Evolutionary conservation across 1,140 invertebrate genomes (phyloP), one percentile per base, ranked within the genome.

Genomic region (Bombus waltoni): DNA sequence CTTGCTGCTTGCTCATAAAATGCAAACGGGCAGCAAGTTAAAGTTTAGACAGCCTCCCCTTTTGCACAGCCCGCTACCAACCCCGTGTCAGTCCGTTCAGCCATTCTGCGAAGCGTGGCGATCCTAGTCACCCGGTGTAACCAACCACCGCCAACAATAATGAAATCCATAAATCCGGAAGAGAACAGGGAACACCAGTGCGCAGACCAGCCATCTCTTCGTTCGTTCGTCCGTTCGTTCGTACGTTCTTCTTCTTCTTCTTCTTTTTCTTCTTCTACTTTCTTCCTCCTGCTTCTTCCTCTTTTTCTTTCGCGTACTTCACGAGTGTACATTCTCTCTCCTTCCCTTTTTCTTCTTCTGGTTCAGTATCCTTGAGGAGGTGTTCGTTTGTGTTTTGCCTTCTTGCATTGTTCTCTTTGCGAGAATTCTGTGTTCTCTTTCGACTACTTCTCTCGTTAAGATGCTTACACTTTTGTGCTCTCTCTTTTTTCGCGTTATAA

Each of bases 81-180:
- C 59, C 65, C 65, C 59, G 53, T 71, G 47, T 80, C 80, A 68
- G 83, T 66, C 74, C 83, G n/a, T 62, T 44, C 35, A 82, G 40
- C 75, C 32, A 77, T 47, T 40, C 32, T 53, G 32, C 65, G 35
- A 59, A 62, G 59, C 76, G 62, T 57, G 80, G 32, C 73, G 87
- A 72, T 80, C 75, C 83, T 82, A 87, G 81, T 87, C 84, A 77
- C 76, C 80, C 71, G 80, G 86, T 87, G 90, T 86, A 90, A 91
- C 90, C 90, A 90, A 92, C 89, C 88, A 85, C 92, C 88, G 70
- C 38, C 92, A 91, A 92, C 93, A 93, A 93, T 94, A 94, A 94
- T 94, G 93, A 94, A 94, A 93, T 93, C 93, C 93, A 93, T 93
- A 94, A 94, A 94, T 94, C 91, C 93, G 92, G 90, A 90, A 91